These are phyloP conservation scores for Nipponia nippon DNA, from an alignment of 2,113 vertebrate genomes.

Conservation along the genomic window DNA sequence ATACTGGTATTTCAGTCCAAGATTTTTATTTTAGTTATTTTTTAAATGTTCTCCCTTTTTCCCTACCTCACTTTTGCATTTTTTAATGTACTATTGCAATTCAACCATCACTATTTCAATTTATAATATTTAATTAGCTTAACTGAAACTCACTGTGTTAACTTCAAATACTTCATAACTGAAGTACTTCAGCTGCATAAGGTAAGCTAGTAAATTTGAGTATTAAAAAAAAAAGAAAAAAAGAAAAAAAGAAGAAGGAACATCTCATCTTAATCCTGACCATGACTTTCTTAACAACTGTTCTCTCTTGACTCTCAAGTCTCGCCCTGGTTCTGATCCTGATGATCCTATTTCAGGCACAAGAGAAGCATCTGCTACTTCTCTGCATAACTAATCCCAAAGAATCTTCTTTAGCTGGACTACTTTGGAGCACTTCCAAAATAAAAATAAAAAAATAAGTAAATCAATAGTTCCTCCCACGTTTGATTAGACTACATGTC, in stretches of 20 bases:
- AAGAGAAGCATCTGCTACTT: slow-evolving; percentile 8
- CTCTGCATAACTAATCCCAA: background rate
- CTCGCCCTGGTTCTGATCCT: background rate
- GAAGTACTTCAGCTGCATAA: background rate
- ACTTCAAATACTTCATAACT: background rate
- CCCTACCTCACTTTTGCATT: background rate
- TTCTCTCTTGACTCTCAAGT: background rate
- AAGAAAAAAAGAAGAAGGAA: background rate
- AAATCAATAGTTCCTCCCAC: background rate
- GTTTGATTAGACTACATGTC: background rate
- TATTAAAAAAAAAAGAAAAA: background rate
- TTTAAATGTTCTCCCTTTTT: background rate
- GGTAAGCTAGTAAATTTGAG: background rate
- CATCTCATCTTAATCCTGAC: background rate
- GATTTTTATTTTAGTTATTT: background rate
- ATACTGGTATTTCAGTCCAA: background rate
- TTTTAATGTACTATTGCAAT: background rate
- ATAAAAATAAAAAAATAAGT: background rate
- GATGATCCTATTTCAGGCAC: background rate
- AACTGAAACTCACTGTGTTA: background rate
- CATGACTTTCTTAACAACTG: background rate
- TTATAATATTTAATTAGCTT: background rate
- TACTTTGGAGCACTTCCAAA: background rate
- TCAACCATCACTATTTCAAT: background rate
- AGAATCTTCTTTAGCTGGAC: background rate